Conservation (phyloP, 2,888 invertebrate genomes). For the Atethmia centrago region DNA sequence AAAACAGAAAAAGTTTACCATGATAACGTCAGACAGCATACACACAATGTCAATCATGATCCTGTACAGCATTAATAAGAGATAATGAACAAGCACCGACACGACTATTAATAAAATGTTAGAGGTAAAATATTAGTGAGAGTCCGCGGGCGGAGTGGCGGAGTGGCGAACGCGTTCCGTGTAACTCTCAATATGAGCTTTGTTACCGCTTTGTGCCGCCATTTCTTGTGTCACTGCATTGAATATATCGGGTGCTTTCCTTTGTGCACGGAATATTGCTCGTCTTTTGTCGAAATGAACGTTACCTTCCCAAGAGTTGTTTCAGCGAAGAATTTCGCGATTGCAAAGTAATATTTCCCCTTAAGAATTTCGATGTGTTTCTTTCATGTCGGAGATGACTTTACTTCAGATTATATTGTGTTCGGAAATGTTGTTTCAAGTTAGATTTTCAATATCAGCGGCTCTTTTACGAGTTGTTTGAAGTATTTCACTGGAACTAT, state of each 20-base stretch:
- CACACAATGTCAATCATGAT: conserved; percentile 3
- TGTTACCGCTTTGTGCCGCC: conserved; percentile 88
- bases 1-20: background rate
- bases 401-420: conserved; percentile 87
- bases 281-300: conserved; percentile 90
- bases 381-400: conserved; percentile 89
- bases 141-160: conserved; percentile 50
- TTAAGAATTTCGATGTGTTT: conserved; percentile 90
- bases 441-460: conserved; percentile 79
- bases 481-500: conserved; percentile 64
- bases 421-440: conserved; percentile 80
- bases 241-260: conserved; percentile 90
- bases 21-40: conserved; percentile 2
- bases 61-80: conserved; percentile 30
- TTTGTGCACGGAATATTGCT: conserved; percentile 90
- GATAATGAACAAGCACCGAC: conserved; percentile 47
- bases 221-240: conserved; percentile 91
- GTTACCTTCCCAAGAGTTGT: conserved; percentile 89
- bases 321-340: conserved; percentile 89
- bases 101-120: conserved; percentile 54
- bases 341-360: conserved; percentile 90
- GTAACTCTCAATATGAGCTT: conserved; percentile 89
- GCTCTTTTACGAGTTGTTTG: conserved; percentile 69
- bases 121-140: conserved; percentile 59
- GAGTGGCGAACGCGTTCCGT: conserved; percentile 62